Base-by-base conservation (phyloP, 2,797 vertebrate species). In the Dendrocincla tyrannina region DNA sequence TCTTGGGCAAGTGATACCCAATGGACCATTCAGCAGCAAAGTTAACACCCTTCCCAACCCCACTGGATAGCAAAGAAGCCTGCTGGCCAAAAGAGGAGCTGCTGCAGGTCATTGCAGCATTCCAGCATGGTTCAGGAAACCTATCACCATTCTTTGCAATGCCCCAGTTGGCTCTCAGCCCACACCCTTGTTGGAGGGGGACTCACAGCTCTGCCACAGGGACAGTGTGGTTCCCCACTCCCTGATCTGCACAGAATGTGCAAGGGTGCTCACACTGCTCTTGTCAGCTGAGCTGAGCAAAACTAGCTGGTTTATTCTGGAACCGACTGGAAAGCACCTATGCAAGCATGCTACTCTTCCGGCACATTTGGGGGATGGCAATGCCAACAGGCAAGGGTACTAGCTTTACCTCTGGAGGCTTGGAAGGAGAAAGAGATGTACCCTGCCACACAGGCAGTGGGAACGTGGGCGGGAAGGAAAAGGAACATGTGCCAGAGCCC, bases 241-340 rank as follows among this genome's bases (percentile, higher is more conserved):
- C 33, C 27, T 19, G 33, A 39, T 24, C 47, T 67, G n/a, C 66
- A 55, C 0, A 2, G 28, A 69, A 25, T 7, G 24, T 58, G 46
- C 68, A 42, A 16, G 18, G 33, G 25, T 58, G 12, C 23, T 88
- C 52, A 62, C 25, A 67, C 15, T 7, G 5, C 42, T 49, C 30
- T 25, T 73, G 30, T 27, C 33, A 70, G 52, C 32, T 44, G 46
- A 63, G 44, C 63, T 70, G 49, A 67, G 19, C 19, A 62, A 77
- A 86, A 67, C 6, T 11, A 56, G 35, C 44, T 60, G 25, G 5
- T 82, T 90, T 60, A 32, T 32, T 44, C 59, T 37, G n/a, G 58
- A 82, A 39, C 4, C 2, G 2, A n/a, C 9, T 8, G 9, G 19
- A 79, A 25, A 56, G 4, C 59, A 56, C 0, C 0, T 22, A 50